Evolutionary conservation across 2,888 invertebrate species (phyloP).

Genomic region (Caenorhabditis uteleia): DNA sequence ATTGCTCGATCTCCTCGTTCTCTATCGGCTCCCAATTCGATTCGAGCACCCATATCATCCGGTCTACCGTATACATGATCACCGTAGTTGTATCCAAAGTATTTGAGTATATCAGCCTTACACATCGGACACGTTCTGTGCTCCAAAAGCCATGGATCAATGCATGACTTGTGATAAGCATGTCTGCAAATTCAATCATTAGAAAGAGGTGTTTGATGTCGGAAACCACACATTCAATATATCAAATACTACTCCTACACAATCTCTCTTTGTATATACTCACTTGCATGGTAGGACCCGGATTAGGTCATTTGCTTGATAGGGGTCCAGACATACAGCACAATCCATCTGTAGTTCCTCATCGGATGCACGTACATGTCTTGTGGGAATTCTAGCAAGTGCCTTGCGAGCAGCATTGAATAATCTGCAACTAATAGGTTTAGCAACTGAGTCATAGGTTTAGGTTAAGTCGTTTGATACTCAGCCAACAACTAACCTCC

Average conservation of each 20-base stretch:
- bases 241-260: slow-evolving; percentile 3
- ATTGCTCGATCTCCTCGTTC: slow-evolving; percentile 4
- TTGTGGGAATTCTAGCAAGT: slow-evolving; percentile 88
- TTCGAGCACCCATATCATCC: slow-evolving; percentile 2
- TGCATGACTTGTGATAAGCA: slow-evolving; percentile 92
- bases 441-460: too few relatives aligned
- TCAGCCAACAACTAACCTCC: too few relatives aligned
- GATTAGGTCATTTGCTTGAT: slow-evolving; percentile 84
- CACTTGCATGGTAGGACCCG: slow-evolving; percentile 90
- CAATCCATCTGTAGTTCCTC: slow-evolving; percentile 86
- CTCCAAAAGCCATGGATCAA: slow-evolving; percentile 93
- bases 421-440: slow-evolving; percentile 74
- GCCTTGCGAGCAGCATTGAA: slow-evolving; percentile 93
- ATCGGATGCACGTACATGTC: slow-evolving; percentile 84
- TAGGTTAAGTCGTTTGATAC: too few relatives aligned
- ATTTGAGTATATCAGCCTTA: slow-evolving; percentile 89
- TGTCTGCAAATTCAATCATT: slow-evolving; percentile 77
- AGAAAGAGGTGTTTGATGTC: not conserved
- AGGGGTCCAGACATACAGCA: slow-evolving; percentile 92
- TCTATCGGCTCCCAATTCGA: slow-evolving; percentile 15
- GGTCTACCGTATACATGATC: not conserved
- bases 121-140: slow-evolving; percentile 96
- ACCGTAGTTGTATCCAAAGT: slow-evolving; percentile 70
- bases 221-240: not conserved
- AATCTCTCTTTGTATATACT: slow-evolving; percentile 70